A percentile compares a stretch with the other conserved stretches of the same genome.
Evolutionary conservation across 2,797 vertebrate genomes (phyloP).

Genomic region (Sylvia borin): DNA sequence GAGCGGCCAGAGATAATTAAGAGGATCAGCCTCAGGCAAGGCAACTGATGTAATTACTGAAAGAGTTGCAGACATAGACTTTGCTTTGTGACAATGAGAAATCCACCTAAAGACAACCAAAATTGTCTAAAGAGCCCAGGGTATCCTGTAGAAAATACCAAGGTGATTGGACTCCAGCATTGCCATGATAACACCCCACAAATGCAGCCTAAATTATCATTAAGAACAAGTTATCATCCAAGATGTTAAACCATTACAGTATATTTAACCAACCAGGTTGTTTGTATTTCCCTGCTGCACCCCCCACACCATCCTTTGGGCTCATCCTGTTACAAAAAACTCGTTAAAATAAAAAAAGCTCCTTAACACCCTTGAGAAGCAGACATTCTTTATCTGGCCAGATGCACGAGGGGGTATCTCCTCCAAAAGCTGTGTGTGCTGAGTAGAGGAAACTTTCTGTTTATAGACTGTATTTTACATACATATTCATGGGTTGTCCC

Average conservation of each 20-base stretch:
- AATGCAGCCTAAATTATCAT: background rate
- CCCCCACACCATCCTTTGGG: background rate
- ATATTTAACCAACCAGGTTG: fast-evolving
- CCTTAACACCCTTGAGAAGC: background rate
- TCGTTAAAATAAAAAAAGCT: background rate
- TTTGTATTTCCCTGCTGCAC: background rate
- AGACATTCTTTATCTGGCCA: background rate
- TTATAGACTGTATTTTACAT: background rate
- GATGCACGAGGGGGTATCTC: background rate
- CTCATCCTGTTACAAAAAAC: background rate
- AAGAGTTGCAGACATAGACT: background rate
- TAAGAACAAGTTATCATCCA: background rate
- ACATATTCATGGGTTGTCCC: background rate
- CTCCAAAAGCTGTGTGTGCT: background rate
- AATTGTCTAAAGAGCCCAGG: background rate
- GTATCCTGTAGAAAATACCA: background rate
- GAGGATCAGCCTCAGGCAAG: background rate
- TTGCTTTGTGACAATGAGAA: background rate
- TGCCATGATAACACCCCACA: background rate
- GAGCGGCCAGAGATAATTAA: background rate
- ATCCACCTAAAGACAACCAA: background rate
- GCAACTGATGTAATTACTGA: background rate
- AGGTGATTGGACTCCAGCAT: background rate
- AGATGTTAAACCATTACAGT: background rate
- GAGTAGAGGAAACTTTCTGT: background rate